Percentiles rank a stretch among this genome's conserved stretches.
phyloP scores from a whole-genome alignment of 2,797 vertebrate species.

The Anolis apletophallus region DNA sequence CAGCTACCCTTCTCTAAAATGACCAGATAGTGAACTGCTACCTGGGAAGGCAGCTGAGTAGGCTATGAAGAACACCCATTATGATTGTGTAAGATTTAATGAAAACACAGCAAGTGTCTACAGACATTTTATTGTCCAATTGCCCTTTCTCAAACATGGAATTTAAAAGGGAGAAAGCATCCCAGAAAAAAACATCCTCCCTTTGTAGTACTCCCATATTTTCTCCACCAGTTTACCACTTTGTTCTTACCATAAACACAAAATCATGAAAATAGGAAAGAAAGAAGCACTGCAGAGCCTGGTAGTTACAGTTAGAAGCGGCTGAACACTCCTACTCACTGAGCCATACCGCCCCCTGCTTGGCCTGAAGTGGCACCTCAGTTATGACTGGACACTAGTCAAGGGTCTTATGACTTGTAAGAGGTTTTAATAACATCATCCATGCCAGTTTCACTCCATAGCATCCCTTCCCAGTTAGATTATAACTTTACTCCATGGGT shows the following conservation, averaged over 20 bases:
- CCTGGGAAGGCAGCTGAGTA: neutral
- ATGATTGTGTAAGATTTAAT: neutral
- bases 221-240: neutral
- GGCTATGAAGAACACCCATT: constrained; percentile 13
- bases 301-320: neutral
- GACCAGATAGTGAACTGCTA: neutral
- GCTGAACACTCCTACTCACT: neutral
- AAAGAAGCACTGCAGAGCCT: no score
- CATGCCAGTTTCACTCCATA: neutral
- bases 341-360: neutral
- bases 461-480: neutral
- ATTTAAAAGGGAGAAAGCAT: neutral
- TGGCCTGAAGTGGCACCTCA: neutral
- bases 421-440: neutral
- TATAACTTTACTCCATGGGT: neutral
- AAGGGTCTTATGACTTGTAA: neutral
- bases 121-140: neutral
- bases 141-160: neutral
- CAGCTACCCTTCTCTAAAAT: neutral
- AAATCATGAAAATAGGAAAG: neutral
- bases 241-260: neutral
- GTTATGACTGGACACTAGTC: neutral
- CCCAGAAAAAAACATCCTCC: neutral
- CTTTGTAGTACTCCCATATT: neutral
- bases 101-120: neutral